These are phyloP conservation scores for Therioaphis trifolii DNA, from an alignment of 2,888 invertebrate species.

Conservation along the genomic window DNA sequence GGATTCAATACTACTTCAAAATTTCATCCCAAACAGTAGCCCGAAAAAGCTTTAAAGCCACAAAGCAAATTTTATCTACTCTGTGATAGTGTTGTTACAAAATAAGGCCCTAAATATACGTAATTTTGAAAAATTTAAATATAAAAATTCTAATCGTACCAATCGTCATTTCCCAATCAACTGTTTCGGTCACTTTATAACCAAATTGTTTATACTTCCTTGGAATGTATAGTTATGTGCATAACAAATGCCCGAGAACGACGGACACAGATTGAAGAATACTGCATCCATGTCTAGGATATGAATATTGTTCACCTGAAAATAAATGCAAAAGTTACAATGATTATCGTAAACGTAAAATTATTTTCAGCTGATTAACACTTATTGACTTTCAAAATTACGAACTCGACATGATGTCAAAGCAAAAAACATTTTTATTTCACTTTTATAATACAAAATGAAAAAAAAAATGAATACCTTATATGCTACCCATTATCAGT, in stretches of 20 bases:
- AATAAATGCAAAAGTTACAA: neutral
- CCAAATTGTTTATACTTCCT: neutral
- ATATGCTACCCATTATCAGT: too few species aligned
- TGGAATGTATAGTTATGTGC: neutral
- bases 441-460: too few species aligned
- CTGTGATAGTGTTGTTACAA: too few species aligned
- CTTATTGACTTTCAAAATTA: neutral
- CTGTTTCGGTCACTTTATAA: neutral
- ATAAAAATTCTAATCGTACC: neutral
- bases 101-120: too few species aligned
- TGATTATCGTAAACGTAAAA: neutral
- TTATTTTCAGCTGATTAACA: neutral
- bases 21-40: too few species aligned
- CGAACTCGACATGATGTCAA: neutral
- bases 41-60: too few species aligned
- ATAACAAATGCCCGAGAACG: neutral
- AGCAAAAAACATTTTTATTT: neutral
- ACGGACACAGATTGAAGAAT: neutral
- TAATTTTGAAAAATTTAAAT: too few species aligned
- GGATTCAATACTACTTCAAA: too few species aligned
- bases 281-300: neutral
- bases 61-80: too few species aligned
- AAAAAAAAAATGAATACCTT: too few species aligned
- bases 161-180: constrained; percentile 13
- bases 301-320: neutral